These are phyloP conservation scores for Aphelenchoides bicaudatus DNA, from an alignment of 2,888 invertebrate genomes.

Conservation along the genomic window DNA sequence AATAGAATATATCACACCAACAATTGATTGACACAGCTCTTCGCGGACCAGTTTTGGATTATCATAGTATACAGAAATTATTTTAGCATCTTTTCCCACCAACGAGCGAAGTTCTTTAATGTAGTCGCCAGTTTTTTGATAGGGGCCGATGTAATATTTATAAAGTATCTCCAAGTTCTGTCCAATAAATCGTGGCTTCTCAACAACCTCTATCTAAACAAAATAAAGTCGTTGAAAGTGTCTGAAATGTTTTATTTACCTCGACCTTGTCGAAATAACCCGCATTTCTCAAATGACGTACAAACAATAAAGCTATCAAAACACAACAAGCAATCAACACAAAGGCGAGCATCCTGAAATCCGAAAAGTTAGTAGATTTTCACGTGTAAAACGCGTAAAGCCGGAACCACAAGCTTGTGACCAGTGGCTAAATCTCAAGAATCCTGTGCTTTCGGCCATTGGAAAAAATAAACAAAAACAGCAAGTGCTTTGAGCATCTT, in stretches of 20 bases:
- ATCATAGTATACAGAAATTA: conserved; percentile 51
- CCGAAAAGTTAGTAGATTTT: too few relatives aligned
- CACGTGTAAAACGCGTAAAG: too few relatives aligned
- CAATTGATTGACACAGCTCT: conserved; percentile 44
- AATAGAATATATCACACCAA: conserved; percentile 43
- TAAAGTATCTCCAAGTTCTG: conserved; percentile 44
- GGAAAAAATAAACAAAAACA: too few relatives aligned
- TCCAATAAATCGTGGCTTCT: conserved; percentile 30
- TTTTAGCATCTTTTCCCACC: conserved; percentile 33
- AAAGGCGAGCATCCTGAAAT: conserved; percentile 7
- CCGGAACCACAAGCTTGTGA: too few relatives aligned
- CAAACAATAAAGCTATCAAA: conserved; percentile 37
- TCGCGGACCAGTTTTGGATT: conserved; percentile 33
- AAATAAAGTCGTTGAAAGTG: conserved; percentile 1
- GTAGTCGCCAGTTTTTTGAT: conserved; percentile 26
- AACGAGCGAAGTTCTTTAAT: conserved; percentile 32
- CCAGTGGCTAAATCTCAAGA: too few relatives aligned
- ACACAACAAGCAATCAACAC: conserved; percentile 29
- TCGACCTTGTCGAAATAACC: conserved; percentile 37
- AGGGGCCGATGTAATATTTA: conserved; percentile 46
- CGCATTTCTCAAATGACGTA: conserved; percentile 33
- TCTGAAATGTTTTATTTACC: conserved; percentile 28
- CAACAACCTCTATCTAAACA: conserved; percentile 27
- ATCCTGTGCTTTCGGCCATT: too few relatives aligned
- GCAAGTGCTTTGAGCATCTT: too few relatives aligned